These are phyloP conservation scores for Andrena bucephala DNA, from an alignment of 2,888 invertebrate genomes.

Conservation along the genomic window DNA sequence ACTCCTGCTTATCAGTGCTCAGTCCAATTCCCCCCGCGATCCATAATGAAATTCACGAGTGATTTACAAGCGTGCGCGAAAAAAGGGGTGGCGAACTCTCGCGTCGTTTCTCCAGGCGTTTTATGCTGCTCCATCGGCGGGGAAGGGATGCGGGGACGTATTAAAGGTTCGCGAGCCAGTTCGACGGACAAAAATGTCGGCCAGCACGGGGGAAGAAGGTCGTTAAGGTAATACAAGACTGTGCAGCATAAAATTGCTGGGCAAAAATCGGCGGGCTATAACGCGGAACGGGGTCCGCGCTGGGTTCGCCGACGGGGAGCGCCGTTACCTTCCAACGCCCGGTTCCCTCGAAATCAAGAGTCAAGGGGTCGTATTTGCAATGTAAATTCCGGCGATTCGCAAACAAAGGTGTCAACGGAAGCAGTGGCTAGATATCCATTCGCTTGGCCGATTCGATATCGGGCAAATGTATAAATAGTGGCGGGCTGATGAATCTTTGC, in stretches of 20 bases:
- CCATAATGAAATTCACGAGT: constrained; percentile 35
- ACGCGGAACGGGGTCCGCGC: constrained; percentile 26
- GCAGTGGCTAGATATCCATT: constrained; percentile 6
- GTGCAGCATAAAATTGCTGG: constrained; percentile 48
- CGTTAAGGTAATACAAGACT: constrained; percentile 50
- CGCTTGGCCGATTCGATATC: constrained; percentile 41
- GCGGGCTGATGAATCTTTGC: background rate
- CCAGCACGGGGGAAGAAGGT: constrained; percentile 46
- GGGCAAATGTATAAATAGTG: constrained; percentile 47
- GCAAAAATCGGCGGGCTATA: constrained; percentile 56
- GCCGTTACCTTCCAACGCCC: constrained; percentile 21
- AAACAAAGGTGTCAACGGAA: constrained; percentile 47
- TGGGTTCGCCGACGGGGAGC: constrained; percentile 30
- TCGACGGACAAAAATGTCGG: constrained; percentile 47
- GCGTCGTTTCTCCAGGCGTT: constrained; percentile 17
- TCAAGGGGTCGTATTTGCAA: constrained; percentile 62
- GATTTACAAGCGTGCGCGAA: constrained; percentile 35
- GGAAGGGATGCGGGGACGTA: constrained; percentile 2
- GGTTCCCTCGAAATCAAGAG: constrained; percentile 31
- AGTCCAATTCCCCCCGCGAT: constrained; percentile 2
- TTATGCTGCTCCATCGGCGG: constrained; percentile 16
- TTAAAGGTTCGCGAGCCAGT: constrained; percentile 21
- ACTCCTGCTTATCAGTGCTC: background rate
- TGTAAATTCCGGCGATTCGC: constrained; percentile 57
- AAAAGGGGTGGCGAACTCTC: constrained; percentile 20